Conservation (phyloP, 2,797 vertebrate genomes). For the Rhinichthys osculus region DNA sequence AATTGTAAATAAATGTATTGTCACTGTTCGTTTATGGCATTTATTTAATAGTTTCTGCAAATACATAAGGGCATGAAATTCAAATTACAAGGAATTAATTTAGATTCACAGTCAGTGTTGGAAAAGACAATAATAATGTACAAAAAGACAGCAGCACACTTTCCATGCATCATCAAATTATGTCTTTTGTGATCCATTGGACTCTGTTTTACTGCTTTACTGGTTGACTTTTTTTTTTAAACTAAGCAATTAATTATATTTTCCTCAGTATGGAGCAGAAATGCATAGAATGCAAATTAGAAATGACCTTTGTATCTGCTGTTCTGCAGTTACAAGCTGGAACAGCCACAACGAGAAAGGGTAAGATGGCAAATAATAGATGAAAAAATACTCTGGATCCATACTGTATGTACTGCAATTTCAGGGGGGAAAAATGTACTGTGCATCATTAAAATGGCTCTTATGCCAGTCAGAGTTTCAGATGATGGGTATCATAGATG, state of each 20-base stretch:
- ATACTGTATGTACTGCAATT: not conserved
- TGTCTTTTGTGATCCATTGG: slow-evolving; percentile 22
- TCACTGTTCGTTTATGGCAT: not conserved
- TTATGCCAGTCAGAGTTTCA: not conserved
- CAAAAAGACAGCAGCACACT: not conserved
- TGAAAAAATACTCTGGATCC: not conserved
- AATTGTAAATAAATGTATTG: not conserved
- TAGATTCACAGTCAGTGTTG: not conserved
- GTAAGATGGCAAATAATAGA: slow-evolving; percentile 71
- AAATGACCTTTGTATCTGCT: slow-evolving; percentile 42
- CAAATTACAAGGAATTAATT: not conserved
- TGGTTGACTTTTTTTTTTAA: slow-evolving; percentile 42
- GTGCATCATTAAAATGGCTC: slow-evolving; percentile 8
- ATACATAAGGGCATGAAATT: not conserved
- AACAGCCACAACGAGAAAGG: slow-evolving; percentile 37
- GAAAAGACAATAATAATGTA: not conserved
- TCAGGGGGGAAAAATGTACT: not conserved
- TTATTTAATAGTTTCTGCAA: not conserved
- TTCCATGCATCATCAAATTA: not conserved
- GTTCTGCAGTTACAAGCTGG: slow-evolving; percentile 46
- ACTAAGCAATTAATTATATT: slow-evolving; percentile 65
- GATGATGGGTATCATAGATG: not conserved
- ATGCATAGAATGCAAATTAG: slow-evolving; percentile 57
- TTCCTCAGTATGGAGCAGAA: slow-evolving; percentile 54
- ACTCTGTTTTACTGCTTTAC: slow-evolving; percentile 54